A percentile compares a stretch with the other conserved stretches of the same genome.
phyloP scores from a whole-genome alignment of 2,888 invertebrate species.

The Hydrotaea diabolus region DNA sequence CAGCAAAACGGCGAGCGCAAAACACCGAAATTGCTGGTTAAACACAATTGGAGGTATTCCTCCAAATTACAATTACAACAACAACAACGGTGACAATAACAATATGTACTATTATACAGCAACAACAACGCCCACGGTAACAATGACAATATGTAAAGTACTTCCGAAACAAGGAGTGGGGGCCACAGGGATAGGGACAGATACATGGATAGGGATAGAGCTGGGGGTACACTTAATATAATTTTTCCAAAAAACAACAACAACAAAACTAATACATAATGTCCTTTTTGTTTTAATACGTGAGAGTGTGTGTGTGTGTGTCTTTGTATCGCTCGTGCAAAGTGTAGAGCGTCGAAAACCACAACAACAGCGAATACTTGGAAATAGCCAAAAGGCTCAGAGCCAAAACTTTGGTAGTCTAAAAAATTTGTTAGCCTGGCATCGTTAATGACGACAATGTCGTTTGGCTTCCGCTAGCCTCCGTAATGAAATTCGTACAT shows the following conservation, averaged over 20 bases:
- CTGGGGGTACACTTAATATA: conserved; percentile 7
- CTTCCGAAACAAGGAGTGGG: conserved; percentile 4
- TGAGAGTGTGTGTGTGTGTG: no score
- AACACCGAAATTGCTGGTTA: conserved; percentile 62
- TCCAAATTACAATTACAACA: conserved; percentile 40
- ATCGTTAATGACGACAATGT: conserved; percentile 44
- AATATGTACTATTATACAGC: conserved; percentile 24
- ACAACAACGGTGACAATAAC: conserved; percentile 55
- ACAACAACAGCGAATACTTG: conserved; percentile 26
- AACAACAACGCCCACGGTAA: neutral
- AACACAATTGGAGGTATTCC: conserved; percentile 52
- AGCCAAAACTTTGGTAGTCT: conserved; percentile 59
- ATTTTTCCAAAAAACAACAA: conserved; percentile 27
- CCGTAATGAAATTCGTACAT: conserved; percentile 5
- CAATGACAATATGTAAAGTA: conserved; percentile 41
- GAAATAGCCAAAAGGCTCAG: conserved; percentile 42
- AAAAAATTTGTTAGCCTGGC: conserved; percentile 45
- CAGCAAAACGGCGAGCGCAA: conserved; percentile 39
- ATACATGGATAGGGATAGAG: neutral
- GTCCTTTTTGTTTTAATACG: conserved; percentile 10
- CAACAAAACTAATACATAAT: conserved; percentile 9
- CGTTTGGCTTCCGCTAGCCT: conserved; percentile 35
- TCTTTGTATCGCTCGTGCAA: no score
- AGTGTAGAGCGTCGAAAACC: conserved; percentile 16
- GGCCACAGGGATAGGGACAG: neutral